Percentiles rank a stretch among this genome's conserved stretches.
Conservation (phyloP, 2,888 invertebrate genomes). For the Lasioglossum villosulum region DNA sequence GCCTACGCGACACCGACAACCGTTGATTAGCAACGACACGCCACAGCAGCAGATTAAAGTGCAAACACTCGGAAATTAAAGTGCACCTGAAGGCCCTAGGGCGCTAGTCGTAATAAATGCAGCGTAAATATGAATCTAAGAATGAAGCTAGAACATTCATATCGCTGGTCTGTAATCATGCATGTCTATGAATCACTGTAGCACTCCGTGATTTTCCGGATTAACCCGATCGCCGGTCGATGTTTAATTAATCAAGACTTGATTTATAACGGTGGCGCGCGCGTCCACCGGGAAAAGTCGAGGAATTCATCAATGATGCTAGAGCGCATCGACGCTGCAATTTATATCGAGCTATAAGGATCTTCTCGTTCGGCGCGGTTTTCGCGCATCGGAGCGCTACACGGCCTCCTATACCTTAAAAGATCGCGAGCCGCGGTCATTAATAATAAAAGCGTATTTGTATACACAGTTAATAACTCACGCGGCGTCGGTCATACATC, state of each 20-base stretch:
- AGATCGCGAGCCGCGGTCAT: constrained; percentile 50
- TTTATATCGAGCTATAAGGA: constrained; percentile 29
- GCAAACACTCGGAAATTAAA: neutral
- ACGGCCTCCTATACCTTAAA: constrained; percentile 32
- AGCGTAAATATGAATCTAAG: neutral
- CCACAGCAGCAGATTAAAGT: neutral
- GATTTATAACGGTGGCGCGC: constrained; percentile 40
- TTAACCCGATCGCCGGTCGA: constrained; percentile 37
- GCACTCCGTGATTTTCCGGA: constrained; percentile 5
- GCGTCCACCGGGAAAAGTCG: constrained; percentile 18
- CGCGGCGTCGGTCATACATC: constrained; percentile 45
- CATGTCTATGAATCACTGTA: neutral
- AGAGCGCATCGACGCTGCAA: constrained; percentile 34
- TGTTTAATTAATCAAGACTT: constrained; percentile 55
- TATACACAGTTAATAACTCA: constrained; percentile 60
- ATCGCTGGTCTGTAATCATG: neutral
- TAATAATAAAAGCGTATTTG: constrained; percentile 55
- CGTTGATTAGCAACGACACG: neutral
- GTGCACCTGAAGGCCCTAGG: neutral
- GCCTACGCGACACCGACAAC: neutral
- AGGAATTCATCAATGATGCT: constrained; percentile 17
- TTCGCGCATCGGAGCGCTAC: constrained; percentile 4
- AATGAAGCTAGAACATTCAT: neutral
- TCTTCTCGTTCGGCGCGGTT: neutral
- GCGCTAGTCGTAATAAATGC: neutral